Base-by-base conservation (phyloP, 1,140 invertebrate genomes). In the Drosophila murphyi region DNA sequence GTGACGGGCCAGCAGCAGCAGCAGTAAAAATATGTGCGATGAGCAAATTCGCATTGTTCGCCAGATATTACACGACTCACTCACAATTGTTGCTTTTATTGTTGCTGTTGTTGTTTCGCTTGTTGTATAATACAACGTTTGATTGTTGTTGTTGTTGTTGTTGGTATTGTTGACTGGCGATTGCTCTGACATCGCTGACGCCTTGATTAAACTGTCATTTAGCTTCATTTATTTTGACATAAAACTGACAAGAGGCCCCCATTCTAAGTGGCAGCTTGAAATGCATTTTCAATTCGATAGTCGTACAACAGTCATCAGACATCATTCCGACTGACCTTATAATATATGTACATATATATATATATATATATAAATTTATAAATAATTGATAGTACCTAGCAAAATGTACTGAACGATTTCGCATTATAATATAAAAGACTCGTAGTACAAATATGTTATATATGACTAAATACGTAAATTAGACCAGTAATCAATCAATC, bases 121-220 rank as follows among this genome's bases (percentile, higher is more conserved):
- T 54, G 20, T 45, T 76, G 51, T 64, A 74, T 70, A 79, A 79
- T 79, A 32, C 34, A 55, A 55, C 69, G 77, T 61, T 63, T 6
- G 54, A 39, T 64, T 76, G 64, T 72, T 60, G 56, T 62, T 37
- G 43, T 41, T 43, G 50, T 28, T 41, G 51, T 20, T 55, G 57
- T 10, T 35, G 57, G 4, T 20, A n/a, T n/a, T n/a, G 41, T 28
- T 52, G 50, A 43, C 72, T 70, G 43, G 55, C 34, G 45, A 60
- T 28, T 82, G 72, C 80, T 79, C 79, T 79, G 83, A 79, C 82
- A 86, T 76, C 67, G 83, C 75, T 81, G 87, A 82, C 83, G 83
- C 88, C 80, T 91, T 91, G 89, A 91, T 91, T 91, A 91, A 91
- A 91, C 89, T 91, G 89, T 91, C 88, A 91, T 83, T 91, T 91